Base-by-base conservation (phyloP, 2,797 vertebrate genomes). In the Rhynchotus rufescens region DNA sequence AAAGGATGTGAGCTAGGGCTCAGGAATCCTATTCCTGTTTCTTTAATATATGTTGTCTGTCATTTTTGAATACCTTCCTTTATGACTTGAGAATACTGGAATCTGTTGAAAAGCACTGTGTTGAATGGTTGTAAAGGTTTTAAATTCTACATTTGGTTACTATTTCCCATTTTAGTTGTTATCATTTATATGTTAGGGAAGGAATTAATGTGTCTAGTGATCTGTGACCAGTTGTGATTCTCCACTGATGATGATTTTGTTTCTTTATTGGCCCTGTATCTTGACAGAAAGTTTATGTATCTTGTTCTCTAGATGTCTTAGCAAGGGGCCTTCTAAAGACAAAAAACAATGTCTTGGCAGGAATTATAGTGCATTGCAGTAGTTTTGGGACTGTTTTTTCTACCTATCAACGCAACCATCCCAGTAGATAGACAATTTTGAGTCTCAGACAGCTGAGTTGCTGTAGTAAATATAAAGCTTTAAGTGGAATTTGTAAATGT, bases 401-500 rank as follows among this genome's bases (percentile, higher is more conserved):
- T 17, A 15, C 3, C 1, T 60, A 32, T 2, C 56, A 80, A 86
- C 51, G 0, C 5, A 17, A 0, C 4, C 6, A 42, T 78, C 20
- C 6, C 10, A 9, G 4, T 5, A 71, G 56, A 60, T 40, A 2
- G 19, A 54, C 4, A 3, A 0, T 66, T 71, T 60, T 80, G 34
- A 16, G 56, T 8, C 64, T 28, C 62, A 54, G 64, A 2, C 16
- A 9, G 21, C 25, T 11, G 5, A 61, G 15, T 20, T 79, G 34
- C 72, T 13, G 4, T 10, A 4, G 1, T 42, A 66, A 79, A 66
- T 45, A 42, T 56, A 75, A 13, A 42, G 30, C 49, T 75, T 78
- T 32, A 30, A 64, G 47, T 66, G 30, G 56, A 60, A 16, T 4
- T 42, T 67, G 40, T 34, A 59, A 67, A 28, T 21, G 77, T 84